phyloP scores from a whole-genome alignment of 2,888 invertebrate species.

The Electrophaes corylata region DNA sequence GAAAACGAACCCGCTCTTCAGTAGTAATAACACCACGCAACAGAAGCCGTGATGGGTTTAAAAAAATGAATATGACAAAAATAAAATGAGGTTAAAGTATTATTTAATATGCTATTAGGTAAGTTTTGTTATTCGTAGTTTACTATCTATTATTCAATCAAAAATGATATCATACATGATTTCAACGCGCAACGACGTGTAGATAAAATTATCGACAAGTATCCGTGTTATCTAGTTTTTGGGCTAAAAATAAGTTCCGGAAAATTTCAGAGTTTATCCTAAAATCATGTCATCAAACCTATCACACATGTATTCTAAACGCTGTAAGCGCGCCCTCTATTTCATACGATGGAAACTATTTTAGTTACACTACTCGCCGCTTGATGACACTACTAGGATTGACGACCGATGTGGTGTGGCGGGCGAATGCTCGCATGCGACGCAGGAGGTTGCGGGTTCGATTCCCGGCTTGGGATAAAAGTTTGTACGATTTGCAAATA shows the following conservation, averaged over 20 bases:
- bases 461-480: no score
- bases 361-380: conserved; percentile 58
- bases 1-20: no score
- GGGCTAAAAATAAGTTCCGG: conserved; percentile 28
- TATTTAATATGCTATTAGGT: neutral
- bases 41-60: no score
- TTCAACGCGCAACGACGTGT: conserved; percentile 1
- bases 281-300: neutral
- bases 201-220: conserved; percentile 36
- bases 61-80: no score
- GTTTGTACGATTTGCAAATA: no score
- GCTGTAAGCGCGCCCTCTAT: conserved; percentile 47
- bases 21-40: no score
- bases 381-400: conserved; percentile 59
- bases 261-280: conserved; percentile 20
- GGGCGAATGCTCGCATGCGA: no score
- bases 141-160: conserved; percentile 13
- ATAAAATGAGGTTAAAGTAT: no score
- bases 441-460: no score
- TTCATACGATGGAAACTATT: neutral
- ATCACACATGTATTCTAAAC: neutral
- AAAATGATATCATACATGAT: conserved; percentile 18
- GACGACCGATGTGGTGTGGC: no score
- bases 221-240: conserved; percentile 29
- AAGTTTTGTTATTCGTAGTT: neutral